Percentiles rank a stretch among this genome's conserved stretches.
phyloP scores from a whole-genome alignment of 1,140 invertebrate genomes.

The Microplitis mediator region DNA sequence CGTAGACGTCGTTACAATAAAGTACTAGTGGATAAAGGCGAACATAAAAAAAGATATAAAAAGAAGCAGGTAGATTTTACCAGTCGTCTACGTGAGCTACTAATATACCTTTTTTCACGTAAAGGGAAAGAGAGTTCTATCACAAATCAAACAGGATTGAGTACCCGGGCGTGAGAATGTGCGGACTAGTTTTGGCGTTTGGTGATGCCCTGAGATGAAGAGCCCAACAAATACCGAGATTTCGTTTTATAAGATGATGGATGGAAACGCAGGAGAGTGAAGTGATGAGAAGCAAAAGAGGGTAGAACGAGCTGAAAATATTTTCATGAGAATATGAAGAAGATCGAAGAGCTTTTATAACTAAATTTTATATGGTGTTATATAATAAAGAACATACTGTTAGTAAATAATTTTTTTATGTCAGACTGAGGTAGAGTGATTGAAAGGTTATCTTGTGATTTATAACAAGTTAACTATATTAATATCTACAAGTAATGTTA shows the following conservation, averaged over 20 bases:
- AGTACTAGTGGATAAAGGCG: neutral
- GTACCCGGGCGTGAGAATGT: conserved; percentile 26
- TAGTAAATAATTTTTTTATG: neutral
- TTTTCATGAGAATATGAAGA: neutral
- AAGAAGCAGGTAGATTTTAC: neutral
- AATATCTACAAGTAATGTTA: too few relatives aligned
- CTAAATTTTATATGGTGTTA: neutral
- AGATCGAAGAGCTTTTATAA: conserved; percentile 7
- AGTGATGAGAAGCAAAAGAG: neutral
- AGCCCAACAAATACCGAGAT: conserved; percentile 24
- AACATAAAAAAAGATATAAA: neutral
- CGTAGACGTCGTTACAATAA: neutral
- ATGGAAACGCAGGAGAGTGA: conserved; percentile 2
- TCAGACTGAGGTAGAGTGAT: neutral
- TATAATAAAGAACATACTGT: neutral
- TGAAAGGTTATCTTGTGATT: neutral
- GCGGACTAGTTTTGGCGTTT: neutral
- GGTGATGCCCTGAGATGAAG: neutral
- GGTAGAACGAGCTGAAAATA: neutral
- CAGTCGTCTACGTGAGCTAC: too few relatives aligned
- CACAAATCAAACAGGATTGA: conserved; percentile 32
- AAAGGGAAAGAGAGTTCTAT: neutral
- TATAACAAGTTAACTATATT: too few relatives aligned
- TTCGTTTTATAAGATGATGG: conserved; percentile 23
- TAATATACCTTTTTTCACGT: neutral